phyloP scores from a whole-genome alignment of 2,888 invertebrate species.

The Saturnia pavonia region DNA sequence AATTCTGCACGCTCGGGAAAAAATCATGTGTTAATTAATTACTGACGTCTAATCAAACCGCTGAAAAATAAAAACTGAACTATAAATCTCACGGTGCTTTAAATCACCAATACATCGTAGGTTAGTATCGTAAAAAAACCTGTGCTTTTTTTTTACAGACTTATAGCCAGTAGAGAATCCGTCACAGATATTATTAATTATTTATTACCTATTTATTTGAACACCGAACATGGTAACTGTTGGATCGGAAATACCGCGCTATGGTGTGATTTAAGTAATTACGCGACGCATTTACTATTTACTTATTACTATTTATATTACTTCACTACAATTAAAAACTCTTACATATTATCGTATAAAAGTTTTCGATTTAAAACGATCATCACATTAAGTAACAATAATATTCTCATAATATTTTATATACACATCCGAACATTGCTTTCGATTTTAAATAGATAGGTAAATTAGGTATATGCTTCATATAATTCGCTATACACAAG shows the following conservation, averaged over 20 bases:
- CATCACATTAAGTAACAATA: constrained; percentile 76
- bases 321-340: constrained; percentile 41
- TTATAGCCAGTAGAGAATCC: background rate
- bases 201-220: constrained; percentile 23
- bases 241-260: constrained; percentile 42
- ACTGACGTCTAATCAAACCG: too few relatives aligned
- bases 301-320: constrained; percentile 32
- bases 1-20: background rate
- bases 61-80: background rate
- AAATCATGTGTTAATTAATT: too few relatives aligned
- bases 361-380: constrained; percentile 60
- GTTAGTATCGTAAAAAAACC: background rate
- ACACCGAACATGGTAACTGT: constrained; percentile 47
- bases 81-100: background rate
- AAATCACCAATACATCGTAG: background rate
- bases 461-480: constrained; percentile 44
- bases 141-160: background rate
- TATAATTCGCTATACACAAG: constrained; percentile 43
- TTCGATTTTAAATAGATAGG: constrained; percentile 56
- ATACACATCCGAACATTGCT: constrained; percentile 75
- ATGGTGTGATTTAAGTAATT: constrained; percentile 39
- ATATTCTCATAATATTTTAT: constrained; percentile 63
- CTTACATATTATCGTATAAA: constrained; percentile 59
- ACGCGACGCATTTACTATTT: constrained; percentile 13
- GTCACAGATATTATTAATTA: background rate